These are phyloP conservation scores for Haplochromis vanheusdeni DNA, from an alignment of 2,113 vertebrate genomes.

Conservation along the genomic window DNA sequence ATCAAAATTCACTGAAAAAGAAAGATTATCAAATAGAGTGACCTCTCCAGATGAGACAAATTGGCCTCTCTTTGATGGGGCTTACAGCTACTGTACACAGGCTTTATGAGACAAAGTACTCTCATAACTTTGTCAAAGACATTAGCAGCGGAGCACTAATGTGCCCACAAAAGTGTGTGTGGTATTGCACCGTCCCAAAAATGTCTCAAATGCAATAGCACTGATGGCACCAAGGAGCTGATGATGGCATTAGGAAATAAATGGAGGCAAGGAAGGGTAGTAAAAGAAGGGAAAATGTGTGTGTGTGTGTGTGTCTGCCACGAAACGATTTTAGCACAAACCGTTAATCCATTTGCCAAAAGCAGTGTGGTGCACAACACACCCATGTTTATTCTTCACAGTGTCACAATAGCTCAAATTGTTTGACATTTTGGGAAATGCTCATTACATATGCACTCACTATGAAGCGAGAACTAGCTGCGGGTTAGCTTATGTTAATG, in stretches of 20 bases:
- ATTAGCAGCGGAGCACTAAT: slow-evolving; percentile 8
- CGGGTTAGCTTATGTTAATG: not conserved
- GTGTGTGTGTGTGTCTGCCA: not conserved
- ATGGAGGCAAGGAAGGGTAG: not conserved
- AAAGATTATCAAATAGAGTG: not conserved
- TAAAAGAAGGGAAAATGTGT: not conserved
- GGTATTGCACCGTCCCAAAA: not conserved
- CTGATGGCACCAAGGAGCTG: not conserved
- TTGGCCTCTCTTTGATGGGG: not conserved
- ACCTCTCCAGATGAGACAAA: slow-evolving; percentile 8
- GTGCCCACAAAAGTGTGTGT: not conserved
- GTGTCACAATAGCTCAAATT: not conserved
- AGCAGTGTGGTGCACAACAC: not conserved
- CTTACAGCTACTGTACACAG: not conserved
- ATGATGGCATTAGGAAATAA: not conserved
- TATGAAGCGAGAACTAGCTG: not conserved
- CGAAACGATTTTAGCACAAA: not conserved
- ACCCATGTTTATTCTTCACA: not conserved
- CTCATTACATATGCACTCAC: not conserved
- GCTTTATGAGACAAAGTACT: slow-evolving; percentile 3
- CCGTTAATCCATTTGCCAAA: not conserved
- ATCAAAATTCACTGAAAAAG: not conserved
- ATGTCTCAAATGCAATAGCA: not conserved
- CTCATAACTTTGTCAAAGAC: not conserved
- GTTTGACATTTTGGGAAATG: not conserved